phyloP scores from a whole-genome alignment of 37 sponge, comb jelly and placozoan species.

The Theonella swinhoei region DNA sequence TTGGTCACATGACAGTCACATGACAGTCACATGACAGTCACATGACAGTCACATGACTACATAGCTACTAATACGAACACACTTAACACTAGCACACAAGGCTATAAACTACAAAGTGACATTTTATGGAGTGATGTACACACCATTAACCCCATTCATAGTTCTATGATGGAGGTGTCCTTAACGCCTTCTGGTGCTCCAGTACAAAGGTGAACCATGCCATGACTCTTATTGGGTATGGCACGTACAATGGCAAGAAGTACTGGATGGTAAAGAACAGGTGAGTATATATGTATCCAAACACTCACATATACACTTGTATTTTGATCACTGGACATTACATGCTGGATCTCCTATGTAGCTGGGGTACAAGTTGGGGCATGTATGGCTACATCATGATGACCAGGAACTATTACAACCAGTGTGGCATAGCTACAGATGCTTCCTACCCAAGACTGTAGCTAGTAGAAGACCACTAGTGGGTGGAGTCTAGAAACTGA shows the following conservation, averaged over 20 bases:
- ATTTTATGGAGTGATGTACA: too few relatives aligned
- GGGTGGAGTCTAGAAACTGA: too few relatives aligned
- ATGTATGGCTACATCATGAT: constrained; percentile 71
- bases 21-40: too few relatives aligned
- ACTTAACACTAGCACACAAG: too few relatives aligned
- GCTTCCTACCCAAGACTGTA: constrained; percentile 68
- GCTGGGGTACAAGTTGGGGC: constrained; percentile 74
- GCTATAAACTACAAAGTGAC: too few relatives aligned
- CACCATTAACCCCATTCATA: too few relatives aligned
- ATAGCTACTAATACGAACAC: constrained; percentile 3
- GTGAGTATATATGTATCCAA: too few relatives aligned
- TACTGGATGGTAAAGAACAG: constrained; percentile 80
- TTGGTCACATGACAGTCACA: too few relatives aligned
- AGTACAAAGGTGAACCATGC: constrained; percentile 49
- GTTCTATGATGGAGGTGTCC: constrained; percentile 53
- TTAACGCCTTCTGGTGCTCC: constrained; percentile 35
- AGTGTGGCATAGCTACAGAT: constrained; percentile 69
- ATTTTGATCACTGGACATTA: neutral
- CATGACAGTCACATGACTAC: neutral
- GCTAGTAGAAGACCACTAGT: neutral
- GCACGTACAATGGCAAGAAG: constrained; percentile 29
- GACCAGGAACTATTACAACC: constrained; percentile 46
- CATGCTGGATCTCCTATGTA: too few relatives aligned
- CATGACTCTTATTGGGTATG: constrained; percentile 73
- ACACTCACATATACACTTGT: neutral